Evolutionary conservation across 2,113 vertebrate genomes (phyloP), one percentile per base, ranked within the genome.

Genomic region (Campylorhamphus procurvoides): DNA sequence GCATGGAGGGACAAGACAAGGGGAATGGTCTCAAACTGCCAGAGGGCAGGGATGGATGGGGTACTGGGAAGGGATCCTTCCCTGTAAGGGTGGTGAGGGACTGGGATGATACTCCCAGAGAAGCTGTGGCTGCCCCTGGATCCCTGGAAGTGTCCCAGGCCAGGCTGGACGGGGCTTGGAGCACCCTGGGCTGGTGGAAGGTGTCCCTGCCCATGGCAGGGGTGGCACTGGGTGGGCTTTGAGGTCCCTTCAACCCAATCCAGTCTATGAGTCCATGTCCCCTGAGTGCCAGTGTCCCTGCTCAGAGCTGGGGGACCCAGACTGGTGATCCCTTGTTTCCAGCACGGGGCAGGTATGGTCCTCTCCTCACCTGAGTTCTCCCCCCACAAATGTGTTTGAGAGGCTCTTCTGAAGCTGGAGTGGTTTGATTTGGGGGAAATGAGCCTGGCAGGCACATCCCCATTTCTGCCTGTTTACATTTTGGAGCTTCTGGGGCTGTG

Each of bases 171-270:
- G 35, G 53, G 52, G 47, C 31, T 78, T 9, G 76, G 77, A 67
- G 62, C 77, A 46, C 7, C 66, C 79, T 82, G 64, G 56, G 4
- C 19, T 25, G 58, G 62, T 35, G 72, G 72, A 1, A 86, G 72
- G 37, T 31, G 84, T 22, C 63, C 63, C 73, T 75, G 52, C 52
- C 62, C 37, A 44, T 13, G 44, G 37, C 37, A 8, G 46, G 37
- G 63, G 11, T 31, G 84, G 53, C 0, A 1, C 1, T 3, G 12
- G 33, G 0, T 33, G 55, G 1, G 1, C 0, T 53, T 17, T 71
- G 0, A 39, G 4, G 3, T 62, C 8, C 22, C 1, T 46, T 40
- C 2, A 47, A 3, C 35, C 25, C 67, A 49, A 56, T 17, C 20
- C 42, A 4, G 0, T 35, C 59, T 6, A 7, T 5, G 12, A 44